Evolutionary conservation across 1,140 invertebrate genomes (phyloP).

Genomic region (Charaxes varanes): DNA sequence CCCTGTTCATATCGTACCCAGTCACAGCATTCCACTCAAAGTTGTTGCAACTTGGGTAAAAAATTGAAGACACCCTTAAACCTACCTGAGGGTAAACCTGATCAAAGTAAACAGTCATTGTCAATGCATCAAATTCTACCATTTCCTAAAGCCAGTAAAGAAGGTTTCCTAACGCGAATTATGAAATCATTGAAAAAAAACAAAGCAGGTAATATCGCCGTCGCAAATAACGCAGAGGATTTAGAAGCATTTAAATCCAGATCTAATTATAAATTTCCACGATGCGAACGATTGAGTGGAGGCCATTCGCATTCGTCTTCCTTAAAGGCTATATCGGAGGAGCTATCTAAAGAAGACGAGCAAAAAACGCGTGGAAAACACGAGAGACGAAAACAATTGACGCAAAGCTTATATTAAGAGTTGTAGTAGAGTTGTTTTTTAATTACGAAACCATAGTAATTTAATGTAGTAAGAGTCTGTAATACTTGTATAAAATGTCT

Average conservation of each 20-base stretch:
- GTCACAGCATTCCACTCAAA: constrained; percentile 24
- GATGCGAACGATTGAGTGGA: constrained; percentile 28
- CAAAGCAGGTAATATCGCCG: constrained; percentile 18
- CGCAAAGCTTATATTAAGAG: neutral
- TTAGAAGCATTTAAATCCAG: constrained; percentile 25
- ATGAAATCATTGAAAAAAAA: constrained; percentile 40
- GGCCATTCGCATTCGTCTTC: constrained; percentile 26
- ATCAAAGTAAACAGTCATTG: constrained; percentile 17
- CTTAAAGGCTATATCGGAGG: constrained; percentile 41
- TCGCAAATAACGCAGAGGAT: constrained; percentile 23
- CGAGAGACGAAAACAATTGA: neutral
- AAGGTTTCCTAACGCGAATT: constrained; percentile 37
- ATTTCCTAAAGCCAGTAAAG: constrained; percentile 45
- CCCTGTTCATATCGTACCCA: neutral
- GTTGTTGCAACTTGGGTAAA: constrained; percentile 32
- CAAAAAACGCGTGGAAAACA: neutral
- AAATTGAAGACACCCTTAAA: too few relatives aligned
- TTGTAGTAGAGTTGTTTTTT: neutral
- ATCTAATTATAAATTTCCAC: constrained; percentile 47
- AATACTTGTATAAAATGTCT: too few relatives aligned
- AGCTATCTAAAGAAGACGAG: constrained; percentile 20
- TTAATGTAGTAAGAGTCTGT: too few relatives aligned
- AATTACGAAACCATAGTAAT: too few relatives aligned
- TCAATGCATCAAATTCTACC: constrained; percentile 53
- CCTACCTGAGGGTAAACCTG: too few relatives aligned